Evolutionary conservation across 2,888 invertebrate species (phyloP), one percentile per base, ranked within the genome.

Genomic region (Drosophila picticornis): DNA sequence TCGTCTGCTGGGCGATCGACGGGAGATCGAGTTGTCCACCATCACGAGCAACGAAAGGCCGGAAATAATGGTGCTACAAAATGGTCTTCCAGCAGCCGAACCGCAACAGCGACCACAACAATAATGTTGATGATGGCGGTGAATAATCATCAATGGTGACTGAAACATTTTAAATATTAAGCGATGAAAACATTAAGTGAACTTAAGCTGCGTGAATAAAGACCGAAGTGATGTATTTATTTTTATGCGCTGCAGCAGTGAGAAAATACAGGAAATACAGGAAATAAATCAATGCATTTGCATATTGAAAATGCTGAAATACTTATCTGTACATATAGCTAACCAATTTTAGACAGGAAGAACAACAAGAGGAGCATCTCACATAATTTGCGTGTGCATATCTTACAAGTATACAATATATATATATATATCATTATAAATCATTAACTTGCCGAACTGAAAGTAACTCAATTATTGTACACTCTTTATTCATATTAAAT

Each of bases 21-120:
- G 88, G 16, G 93, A 93, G 77, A 92, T 93, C n/a, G 93, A 93
- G 81, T 69, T 93, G 57, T 90, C 91, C 40, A 85, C 92, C 11
- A 93, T 92, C 19, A 79, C 76, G 5, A 87, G 91, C 16, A 90
- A 91, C 59, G 93, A 92, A 63, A 85, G 82, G 19, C 87, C 87
- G 2, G 82, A 87, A 48, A 51, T 60, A n/a, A 63, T 70, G 57
- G 76, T 75, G 67, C 61, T 78, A 13, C 75, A 61, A 51, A 88
- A 88, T 53, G 87, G 90, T 46, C 56, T 88, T 51, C 90, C 87
- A 7, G 87, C 87, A 51, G 90, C 90, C 10, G 87, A 88, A 70
- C 90, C 87, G 50, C 87, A 89, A 38, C 84, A 90, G 59, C 72
- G 81, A 50, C 76, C 81, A 13, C 75, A 73, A 48, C 64, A 38